These are phyloP conservation scores for Hartigia nigra DNA, from an alignment of 2,888 invertebrate species.

Conservation along the genomic window DNA sequence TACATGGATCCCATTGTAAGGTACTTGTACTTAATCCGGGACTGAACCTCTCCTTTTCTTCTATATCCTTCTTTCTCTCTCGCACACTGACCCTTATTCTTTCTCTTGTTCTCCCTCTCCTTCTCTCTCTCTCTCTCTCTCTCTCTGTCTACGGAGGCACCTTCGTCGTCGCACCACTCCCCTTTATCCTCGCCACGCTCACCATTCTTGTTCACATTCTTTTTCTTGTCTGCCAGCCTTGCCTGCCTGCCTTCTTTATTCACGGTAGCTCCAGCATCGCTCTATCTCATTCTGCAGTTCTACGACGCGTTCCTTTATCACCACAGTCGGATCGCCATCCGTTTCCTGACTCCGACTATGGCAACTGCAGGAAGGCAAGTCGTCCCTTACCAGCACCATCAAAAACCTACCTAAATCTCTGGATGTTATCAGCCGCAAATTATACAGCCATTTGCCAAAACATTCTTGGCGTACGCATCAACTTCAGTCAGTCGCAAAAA, in stretches of 20 bases:
- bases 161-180: background rate
- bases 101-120: background rate
- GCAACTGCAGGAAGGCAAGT: background rate
- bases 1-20: background rate
- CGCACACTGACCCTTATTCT: background rate
- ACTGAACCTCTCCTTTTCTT: background rate
- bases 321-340: slow-evolving; percentile 34
- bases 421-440: background rate
- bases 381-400: background rate
- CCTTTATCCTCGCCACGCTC: background rate
- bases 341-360: slow-evolving; percentile 26
- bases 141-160: background rate
- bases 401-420: background rate
- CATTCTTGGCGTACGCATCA: background rate
- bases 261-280: background rate
- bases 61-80: background rate
- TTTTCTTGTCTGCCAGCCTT: background rate
- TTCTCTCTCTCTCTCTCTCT: background rate
- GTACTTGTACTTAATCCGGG: background rate
- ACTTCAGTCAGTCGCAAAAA: background rate
- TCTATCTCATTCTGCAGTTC: background rate
- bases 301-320: slow-evolving; percentile 35
- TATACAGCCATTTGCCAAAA: background rate
- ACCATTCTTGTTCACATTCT: background rate
- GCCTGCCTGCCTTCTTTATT: background rate